phyloP scores from a whole-genome alignment of 2,888 invertebrate species.

The Agrenia bidenticulata region DNA sequence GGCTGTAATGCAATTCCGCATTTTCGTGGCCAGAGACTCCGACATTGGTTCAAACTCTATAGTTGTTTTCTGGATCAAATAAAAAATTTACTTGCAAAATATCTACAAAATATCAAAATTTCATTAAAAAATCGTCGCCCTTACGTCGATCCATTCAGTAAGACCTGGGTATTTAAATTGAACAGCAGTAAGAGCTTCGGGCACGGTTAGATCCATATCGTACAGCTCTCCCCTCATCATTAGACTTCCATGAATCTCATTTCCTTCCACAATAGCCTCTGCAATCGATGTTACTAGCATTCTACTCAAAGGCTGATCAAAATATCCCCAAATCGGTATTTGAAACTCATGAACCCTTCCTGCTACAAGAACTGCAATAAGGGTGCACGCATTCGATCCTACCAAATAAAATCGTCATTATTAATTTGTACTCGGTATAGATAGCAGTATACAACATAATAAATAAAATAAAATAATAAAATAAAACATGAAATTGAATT shows the following conservation, averaged over 20 bases:
- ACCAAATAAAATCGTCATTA: slow-evolving; percentile 3
- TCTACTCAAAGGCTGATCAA: slow-evolving; percentile 46
- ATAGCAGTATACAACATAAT: too few species aligned
- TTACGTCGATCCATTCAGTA: slow-evolving; percentile 47
- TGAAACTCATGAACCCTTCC: slow-evolving; percentile 46
- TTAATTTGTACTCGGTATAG: not conserved
- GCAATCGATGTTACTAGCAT: slow-evolving; percentile 48
- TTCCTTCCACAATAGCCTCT: slow-evolving; percentile 51
- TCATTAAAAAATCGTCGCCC: not conserved
- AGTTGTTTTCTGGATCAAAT: slow-evolving; percentile 35
- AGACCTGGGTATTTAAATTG: slow-evolving; percentile 43
- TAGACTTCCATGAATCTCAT: slow-evolving; percentile 48
- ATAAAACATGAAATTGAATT: not conserved
- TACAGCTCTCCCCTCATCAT: slow-evolving; percentile 37
- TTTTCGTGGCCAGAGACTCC: slow-evolving; percentile 38
- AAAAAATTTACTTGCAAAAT: not conserved
- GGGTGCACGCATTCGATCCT: slow-evolving; percentile 51
- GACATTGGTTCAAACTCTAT: slow-evolving; percentile 35
- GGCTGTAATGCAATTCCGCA: slow-evolving; percentile 33
- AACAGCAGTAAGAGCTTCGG: slow-evolving; percentile 47
- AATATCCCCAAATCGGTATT: slow-evolving; percentile 45
- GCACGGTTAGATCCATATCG: slow-evolving; percentile 46
- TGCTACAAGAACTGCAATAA: slow-evolving; percentile 43
- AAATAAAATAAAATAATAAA: slow-evolving; percentile 5
- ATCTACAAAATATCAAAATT: not conserved